Evolutionary conservation across 1,140 invertebrate species (phyloP).

Genomic region (Mizuhopecten yessoensis): DNA sequence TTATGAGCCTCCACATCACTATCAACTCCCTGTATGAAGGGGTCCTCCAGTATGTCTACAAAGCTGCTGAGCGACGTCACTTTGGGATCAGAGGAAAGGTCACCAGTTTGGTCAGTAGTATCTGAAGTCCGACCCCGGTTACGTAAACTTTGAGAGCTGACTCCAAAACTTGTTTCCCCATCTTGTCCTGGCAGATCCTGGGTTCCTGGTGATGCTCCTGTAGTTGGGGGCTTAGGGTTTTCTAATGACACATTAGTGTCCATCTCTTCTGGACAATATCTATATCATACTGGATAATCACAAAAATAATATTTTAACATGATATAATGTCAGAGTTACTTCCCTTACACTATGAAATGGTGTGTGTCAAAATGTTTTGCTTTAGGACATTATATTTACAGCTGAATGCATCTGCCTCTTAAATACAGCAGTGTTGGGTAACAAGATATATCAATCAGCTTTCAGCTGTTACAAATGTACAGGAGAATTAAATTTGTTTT

Average conservation of each 20-base stretch:
- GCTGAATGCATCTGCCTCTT: no score
- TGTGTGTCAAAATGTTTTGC: no score
- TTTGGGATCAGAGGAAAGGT: no score
- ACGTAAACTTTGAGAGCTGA: neutral
- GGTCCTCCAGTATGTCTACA: neutral
- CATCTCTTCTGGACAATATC: neutral
- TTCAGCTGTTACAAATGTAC: no score
- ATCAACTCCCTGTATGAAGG: neutral
- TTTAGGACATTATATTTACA: no score
- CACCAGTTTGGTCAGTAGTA: neutral
- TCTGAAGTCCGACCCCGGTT: neutral
- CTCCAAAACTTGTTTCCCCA: no score
- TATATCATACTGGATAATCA: neutral
- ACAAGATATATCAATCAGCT: no score
- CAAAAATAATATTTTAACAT: neutral
- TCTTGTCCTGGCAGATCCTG: neutral
- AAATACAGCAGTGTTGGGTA: no score
- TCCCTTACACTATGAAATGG: neutral
- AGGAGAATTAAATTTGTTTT: no score
- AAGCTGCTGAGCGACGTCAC: neutral
- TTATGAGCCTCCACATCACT: constrained; percentile 22
- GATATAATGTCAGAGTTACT: neutral
- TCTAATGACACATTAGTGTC: neutral
- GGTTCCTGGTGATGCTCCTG: neutral
- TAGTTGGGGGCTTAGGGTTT: neutral